Conservation (phyloP, 2,797 vertebrate genomes). For the Mormyrops attenuatus region DNA sequence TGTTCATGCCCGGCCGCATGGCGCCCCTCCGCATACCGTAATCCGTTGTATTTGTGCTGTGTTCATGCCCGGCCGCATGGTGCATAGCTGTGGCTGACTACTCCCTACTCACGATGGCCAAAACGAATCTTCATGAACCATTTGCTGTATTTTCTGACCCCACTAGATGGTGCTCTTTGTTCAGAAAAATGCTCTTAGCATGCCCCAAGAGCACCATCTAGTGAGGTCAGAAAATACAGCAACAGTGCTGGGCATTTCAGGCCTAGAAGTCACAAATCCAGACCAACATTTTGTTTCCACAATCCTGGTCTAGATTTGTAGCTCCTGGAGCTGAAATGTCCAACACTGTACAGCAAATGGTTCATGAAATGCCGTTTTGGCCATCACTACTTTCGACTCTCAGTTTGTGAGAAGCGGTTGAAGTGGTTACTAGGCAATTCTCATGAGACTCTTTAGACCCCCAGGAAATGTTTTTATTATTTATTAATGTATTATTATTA, state of each 20-base stretch:
- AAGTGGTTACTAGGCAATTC: neutral
- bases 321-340: no score
- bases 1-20: no score
- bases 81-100: neutral
- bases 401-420: neutral
- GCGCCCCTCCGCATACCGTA: no score
- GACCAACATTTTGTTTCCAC: no score
- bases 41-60: no score
- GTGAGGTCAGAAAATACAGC: neutral
- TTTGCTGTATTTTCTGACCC: neutral
- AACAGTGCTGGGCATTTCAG: neutral
- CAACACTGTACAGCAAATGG: neutral
- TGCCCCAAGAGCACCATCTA: neutral
- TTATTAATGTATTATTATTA: neutral
- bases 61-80: no score
- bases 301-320: no score
- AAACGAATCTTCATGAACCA: neutral
- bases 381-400: neutral
- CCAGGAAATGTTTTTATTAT: neutral
- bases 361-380: neutral
- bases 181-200: neutral
- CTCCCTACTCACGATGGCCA: neutral
- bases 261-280: no score
- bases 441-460: neutral
- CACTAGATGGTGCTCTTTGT: neutral